Base-by-base conservation (phyloP, 2,797 vertebrate species). In the Girardinus metallicus region DNA sequence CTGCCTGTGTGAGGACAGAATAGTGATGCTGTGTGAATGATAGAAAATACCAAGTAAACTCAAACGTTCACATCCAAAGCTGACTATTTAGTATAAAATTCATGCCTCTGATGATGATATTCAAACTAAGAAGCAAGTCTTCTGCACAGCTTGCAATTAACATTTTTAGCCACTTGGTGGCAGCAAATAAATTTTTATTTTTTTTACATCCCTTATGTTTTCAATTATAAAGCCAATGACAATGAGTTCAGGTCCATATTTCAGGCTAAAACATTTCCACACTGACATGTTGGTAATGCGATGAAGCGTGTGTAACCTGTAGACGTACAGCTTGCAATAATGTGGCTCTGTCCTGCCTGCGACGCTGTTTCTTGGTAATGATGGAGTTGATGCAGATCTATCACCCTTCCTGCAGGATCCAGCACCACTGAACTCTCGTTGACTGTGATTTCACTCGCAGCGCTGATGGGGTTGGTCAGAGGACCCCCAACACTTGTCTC, bases 391-490 rank as follows among this genome's bases (percentile, higher is more conserved):
- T 97, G 94, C 51, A 96, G 95, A 64, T 95, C 96, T 73, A 95
- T 91, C 0, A 84, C 91, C 79, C 96, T 94, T 10, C 95, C 95
- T 0, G 95, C 89, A 12, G 96, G 91, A 85, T 99, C 98, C 91
- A 98, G 88, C 34, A 95, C 97, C 90, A 98, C 96, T 0, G 97
- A 98, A 88, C 97, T 99, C 92, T 99, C 97, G 0, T 98, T 98
- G 60, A 98, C 94, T 0, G 97, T 98, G 23, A 95, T 95, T 64
- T 99, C 97, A 0, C 98, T 99, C 13, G 97, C 97, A 1, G 96
- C 97, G 0, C 97, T 99, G 93, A 98, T 96, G 87, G 96, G 95
- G 93, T 97, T 97, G 85, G 96, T 96, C 0, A 97, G 95, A 0
- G 95, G 96, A 9, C 96, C 96, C 72, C 96, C 96, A 74, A 97